Percentiles rank a stretch among this genome's conserved stretches.
Evolutionary conservation across 2,888 invertebrate genomes (phyloP).

Genomic region (Apotomis capreana): DNA sequence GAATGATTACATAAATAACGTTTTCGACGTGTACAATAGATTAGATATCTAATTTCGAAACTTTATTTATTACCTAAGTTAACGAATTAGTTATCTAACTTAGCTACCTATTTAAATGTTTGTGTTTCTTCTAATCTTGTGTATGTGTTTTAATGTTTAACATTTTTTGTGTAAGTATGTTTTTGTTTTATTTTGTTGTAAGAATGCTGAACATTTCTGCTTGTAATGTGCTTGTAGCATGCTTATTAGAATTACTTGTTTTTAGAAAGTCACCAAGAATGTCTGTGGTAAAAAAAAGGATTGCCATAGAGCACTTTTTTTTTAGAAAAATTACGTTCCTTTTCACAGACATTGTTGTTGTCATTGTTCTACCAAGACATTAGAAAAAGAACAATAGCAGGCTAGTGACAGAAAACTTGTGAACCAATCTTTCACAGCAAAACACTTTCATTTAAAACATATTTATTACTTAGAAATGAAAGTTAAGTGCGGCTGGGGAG

Average conservation of each 20-base stretch:
- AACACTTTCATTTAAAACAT: conserved; percentile 26
- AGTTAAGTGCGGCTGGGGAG: conserved; percentile 22
- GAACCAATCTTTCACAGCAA: conserved; percentile 31
- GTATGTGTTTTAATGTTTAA: conserved; percentile 17
- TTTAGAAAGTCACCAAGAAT: too few relatives aligned
- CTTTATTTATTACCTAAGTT: background rate
- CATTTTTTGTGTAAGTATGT: conserved; percentile 35
- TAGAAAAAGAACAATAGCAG: conserved; percentile 28
- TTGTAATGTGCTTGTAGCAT: background rate
- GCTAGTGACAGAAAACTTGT: conserved; percentile 22
- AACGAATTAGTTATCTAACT: background rate
- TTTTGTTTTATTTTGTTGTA: conserved; percentile 18
- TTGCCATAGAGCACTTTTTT: background rate
- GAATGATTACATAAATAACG: background rate
- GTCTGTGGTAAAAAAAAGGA: too few relatives aligned
- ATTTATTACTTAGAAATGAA: conserved; percentile 28
- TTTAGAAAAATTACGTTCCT: conserved; percentile 5
- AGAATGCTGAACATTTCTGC: background rate
- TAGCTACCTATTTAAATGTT: background rate
- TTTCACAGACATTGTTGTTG: conserved; percentile 27
- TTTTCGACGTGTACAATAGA: background rate
- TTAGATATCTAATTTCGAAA: background rate
- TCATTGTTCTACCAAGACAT: conserved; percentile 24
- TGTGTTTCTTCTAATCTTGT: conserved; percentile 7
- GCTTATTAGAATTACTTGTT: background rate